Base-by-base conservation (phyloP, 2,888 invertebrate genomes). In the Diadegma fenestrale region DNA sequence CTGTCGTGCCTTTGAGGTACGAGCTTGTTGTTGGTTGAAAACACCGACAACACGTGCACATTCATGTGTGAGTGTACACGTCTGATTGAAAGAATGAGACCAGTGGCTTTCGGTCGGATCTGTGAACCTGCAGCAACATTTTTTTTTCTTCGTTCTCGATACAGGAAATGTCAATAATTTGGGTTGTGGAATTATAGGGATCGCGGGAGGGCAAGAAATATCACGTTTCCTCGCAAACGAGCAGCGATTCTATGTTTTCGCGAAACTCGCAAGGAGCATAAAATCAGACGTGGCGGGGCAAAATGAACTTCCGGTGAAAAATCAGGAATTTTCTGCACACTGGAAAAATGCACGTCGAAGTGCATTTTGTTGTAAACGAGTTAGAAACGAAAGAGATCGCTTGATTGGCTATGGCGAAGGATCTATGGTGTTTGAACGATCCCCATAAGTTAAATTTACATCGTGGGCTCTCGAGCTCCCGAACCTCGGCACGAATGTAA, bases 401-500 rank as follows among this genome's bases (percentile, higher is more conserved):
- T 72, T 80, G 76, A 72, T 82, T 80, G 80, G 80, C 66, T 45
- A 10, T 45, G 48, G 22, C 22, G n/a, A 45, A 26, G 1, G 64
- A 61, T 58, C 12, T 12, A 80, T 43, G 14, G 30, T 7, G 8
- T 30, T 5, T 6, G 5, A 26, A 51, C 41, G 58, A 66, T 68
- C 48, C 48, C 37, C 71, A 48, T 75, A 81, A 37, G 80, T 51
- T 78, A 71, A 75, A 51, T 26, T 30, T 41, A 30, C 17, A 43
- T 48, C 71, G 45, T 41, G 37, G 45, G 64, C 66, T 75, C 58
- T 33, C 8, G 64, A 77, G 30, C 85, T 77, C 69, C 80, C 77
- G 68, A 72, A 61, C 76, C 82, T 45, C 72, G 82, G 72, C 80
- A 77, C 80, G 85, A 82, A 82, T 76, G 80, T 73, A 73, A 82